Evolutionary conservation across 2,113 vertebrate genomes (phyloP).

Genomic region (Gambusia holbrooki): DNA sequence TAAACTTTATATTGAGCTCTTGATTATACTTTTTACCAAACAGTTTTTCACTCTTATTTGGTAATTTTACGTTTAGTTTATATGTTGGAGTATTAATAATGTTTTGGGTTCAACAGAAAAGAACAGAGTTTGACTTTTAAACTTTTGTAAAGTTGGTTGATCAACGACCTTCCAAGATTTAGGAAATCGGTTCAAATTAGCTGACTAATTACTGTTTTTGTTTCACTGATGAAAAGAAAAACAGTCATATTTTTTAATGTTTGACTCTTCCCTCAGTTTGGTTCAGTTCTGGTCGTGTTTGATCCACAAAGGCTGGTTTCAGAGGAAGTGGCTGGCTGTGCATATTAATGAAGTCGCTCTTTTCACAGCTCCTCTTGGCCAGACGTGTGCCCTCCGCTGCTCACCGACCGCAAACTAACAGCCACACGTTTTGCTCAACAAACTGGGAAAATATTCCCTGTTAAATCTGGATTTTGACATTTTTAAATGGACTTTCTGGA

Average conservation of each 20-base stretch:
- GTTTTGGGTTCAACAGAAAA: too few relatives aligned
- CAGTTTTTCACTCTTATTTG: too few relatives aligned
- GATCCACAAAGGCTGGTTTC: conserved; percentile 71
- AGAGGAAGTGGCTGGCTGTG: conserved; percentile 74
- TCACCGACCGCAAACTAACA: conserved; percentile 43
- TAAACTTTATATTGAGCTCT: too few relatives aligned
- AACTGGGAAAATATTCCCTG: neutral
- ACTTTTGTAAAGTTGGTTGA: too few relatives aligned
- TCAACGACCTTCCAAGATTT: too few relatives aligned
- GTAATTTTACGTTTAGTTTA: too few relatives aligned
- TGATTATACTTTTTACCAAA: too few relatives aligned
- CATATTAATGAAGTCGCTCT: conserved; percentile 74
- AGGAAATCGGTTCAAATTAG: neutral
- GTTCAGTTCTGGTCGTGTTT: conserved; percentile 42
- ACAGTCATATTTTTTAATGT: neutral
- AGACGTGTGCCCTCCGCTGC: conserved; percentile 61
- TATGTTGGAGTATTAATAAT: too few relatives aligned
- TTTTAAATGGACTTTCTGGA: neutral
- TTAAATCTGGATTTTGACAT: too few relatives aligned
- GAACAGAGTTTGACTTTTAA: too few relatives aligned
- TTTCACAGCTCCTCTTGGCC: conserved; percentile 66
- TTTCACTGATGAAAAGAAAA: neutral
- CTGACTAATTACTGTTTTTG: neutral
- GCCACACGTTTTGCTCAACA: conserved; percentile 6
- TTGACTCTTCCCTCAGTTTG: neutral